Base-by-base conservation (phyloP, 1,140 invertebrate genomes). In the Ganaspis sp. region DNA sequence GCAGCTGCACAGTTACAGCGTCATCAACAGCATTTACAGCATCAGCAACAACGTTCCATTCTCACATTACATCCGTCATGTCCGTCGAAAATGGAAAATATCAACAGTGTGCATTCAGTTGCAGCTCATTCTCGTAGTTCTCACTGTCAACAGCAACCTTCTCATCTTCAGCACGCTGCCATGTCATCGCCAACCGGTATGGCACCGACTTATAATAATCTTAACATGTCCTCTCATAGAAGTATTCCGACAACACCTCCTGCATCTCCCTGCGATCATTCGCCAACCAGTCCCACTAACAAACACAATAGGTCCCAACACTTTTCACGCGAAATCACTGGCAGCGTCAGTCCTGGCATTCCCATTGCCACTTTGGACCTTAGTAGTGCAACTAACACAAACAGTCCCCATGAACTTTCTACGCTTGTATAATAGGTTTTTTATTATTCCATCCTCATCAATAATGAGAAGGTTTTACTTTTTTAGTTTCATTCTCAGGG, bases 361-460 rank as follows among this genome's bases (percentile, higher is more conserved):
- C 93, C 94, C 15, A 76, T 87, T 4, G 92, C 93, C 0, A 94
- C 93, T 21, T 86, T 95, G 26, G 94, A 95, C 78, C 90, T 95
- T 73, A 95, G 94, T 81, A 94, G 93, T 82, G 93, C 94, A 5
- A 92, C 93, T 29, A 93, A 92, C 4, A 93, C 93, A 6, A 93
- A 92, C 80, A 94, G 93, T 21, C 92, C 94, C 19, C 94, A 95
- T 76, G 94, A 95, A 87, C 89, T 95, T 26, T 95, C 94, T 3
- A 95, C 94, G 11, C 90, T 95, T 73, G 94, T 89, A 19, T 88
- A 71, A 83, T 69, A 37, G 4, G 0, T 72, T 17, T 17, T 49
- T n/a, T 49, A n/a, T 17, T 49, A 49, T 49, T 6, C 6, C 8
- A 8, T 6, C 17, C n/a, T n/a, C n/a, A n/a, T n/a, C n/a, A n/a